Evolutionary conservation across 23 tunicate species (phyloP).

Genomic region (Halocynthia aurantium): DNA sequence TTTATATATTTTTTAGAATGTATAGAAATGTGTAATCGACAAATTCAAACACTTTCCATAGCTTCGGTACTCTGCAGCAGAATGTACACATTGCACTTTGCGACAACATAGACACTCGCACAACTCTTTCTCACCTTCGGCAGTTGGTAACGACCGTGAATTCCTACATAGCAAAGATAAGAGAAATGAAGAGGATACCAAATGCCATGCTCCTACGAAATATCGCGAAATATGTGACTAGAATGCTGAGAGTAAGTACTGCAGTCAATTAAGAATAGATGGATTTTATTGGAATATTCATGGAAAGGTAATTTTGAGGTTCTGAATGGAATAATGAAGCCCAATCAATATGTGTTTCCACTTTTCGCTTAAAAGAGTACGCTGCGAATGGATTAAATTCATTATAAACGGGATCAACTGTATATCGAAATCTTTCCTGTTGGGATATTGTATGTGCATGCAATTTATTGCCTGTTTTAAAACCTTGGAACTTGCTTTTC

Average conservation of each 20-base stretch:
- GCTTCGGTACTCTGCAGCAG: slow-evolving; percentile 50
- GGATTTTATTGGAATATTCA: not conserved
- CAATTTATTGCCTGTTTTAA: too few relatives aligned
- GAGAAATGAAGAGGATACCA: slow-evolving; percentile 29
- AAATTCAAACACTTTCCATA: not conserved
- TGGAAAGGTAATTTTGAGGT: too few relatives aligned
- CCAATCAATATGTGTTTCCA: too few relatives aligned
- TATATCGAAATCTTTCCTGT: too few relatives aligned
- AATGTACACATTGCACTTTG: slow-evolving; percentile 73
- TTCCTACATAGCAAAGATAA: slow-evolving; percentile 47
- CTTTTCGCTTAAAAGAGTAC: too few relatives aligned
- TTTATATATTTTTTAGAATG: too few relatives aligned
- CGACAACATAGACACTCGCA: slow-evolving; percentile 81
- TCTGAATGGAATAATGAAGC: too few relatives aligned
- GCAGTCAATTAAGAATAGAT: not conserved
- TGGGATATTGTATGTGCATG: too few relatives aligned
- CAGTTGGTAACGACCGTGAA: slow-evolving; percentile 75
- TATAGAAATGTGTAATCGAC: not conserved
- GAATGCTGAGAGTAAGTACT: slow-evolving; percentile 53
- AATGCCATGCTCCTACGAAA: slow-evolving; percentile 45
- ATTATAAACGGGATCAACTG: too few relatives aligned
- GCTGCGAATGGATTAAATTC: too few relatives aligned
- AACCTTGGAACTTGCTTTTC: too few relatives aligned
- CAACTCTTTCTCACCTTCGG: slow-evolving; percentile 51
- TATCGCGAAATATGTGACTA: slow-evolving; percentile 75